A percentile compares a stretch with the other conserved stretches of the same genome.
These are phyloP conservation scores for Miltochrista miniata DNA, from an alignment of 2,888 invertebrate genomes.

Conservation along the genomic window DNA sequence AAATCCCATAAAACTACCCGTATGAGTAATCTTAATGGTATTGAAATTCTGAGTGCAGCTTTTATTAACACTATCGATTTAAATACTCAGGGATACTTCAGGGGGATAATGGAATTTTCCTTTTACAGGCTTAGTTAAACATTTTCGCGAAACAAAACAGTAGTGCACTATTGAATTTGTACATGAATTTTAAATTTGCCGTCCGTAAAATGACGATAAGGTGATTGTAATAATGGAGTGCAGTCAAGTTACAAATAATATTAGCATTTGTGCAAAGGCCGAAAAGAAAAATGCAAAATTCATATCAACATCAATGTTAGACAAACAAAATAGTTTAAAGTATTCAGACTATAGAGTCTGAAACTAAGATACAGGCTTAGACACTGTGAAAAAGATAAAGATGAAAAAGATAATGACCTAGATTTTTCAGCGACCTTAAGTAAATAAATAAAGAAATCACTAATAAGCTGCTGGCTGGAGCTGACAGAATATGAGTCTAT, in stretches of 20 bases:
- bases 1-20: constrained; percentile 13
- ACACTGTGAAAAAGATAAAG: neutral
- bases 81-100: constrained; percentile 6
- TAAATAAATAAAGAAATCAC: no score
- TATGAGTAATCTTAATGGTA: constrained; percentile 17
- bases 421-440: no score
- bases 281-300: no score
- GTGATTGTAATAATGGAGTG: constrained; percentile 9
- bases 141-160: constrained; percentile 13
- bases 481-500: no score
- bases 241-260: no score
- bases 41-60: constrained; percentile 6
- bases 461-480: no score
- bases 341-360: no score
- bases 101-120: constrained; percentile 9
- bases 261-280: no score
- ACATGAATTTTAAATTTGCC: constrained; percentile 36
- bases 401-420: no score
- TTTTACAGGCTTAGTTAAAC: constrained; percentile 13
- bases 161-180: constrained; percentile 15
- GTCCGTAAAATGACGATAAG: constrained; percentile 36
- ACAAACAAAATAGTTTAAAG: no score
- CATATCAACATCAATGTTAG: no score
- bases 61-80: constrained; percentile 17
- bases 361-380: no score